Base-by-base conservation (phyloP, 1,140 invertebrate species). In the Hestina assimilis region DNA sequence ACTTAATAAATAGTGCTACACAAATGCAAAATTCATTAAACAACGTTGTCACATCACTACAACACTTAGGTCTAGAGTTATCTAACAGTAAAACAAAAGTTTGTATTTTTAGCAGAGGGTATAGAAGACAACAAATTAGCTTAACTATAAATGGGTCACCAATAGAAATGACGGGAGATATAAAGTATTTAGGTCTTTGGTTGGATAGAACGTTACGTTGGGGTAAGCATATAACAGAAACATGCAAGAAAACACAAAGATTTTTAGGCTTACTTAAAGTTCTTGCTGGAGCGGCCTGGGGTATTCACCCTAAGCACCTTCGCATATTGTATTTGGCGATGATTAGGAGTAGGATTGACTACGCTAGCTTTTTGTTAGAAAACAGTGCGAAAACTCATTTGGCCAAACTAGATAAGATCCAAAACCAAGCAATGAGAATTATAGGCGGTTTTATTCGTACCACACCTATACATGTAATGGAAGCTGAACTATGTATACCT, bases 381-480 rank as follows among this genome's bases (percentile, higher is more conserved):
- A 54, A 43, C 14, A 56, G 54, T 35, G 45, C 45, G n/a, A 64
- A 64, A 31, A 31, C 43, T 1, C 55, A 69, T 24, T 19, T 64
- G 15, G 23, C 17, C 58, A 69, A 53, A 61, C 60, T 55, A 51
- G 59, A 15, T 0, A 7, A 60, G n/a, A n/a, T n/a, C n/a, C n/a
- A n/a, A n/a, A n/a, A n/a, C n/a, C n/a, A n/a, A n/a, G n/a, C n/a
- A 7, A 28, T 58, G 12, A 31, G 59, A 0, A 42, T 59, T 15
- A 55, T 42, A 0, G 52, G 54, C n/a, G n/a, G n/a, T n/a, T n/a
- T 3, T 69, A 59, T 69, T 23, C 53, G 17, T 41, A 56, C 17
- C 19, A 60, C 58, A 1, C 65, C 56, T 6, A 54, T 63, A 19
- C 60, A 67, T 24, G 59, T 63, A 1, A 68, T 68, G 66, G 66